phyloP scores from a whole-genome alignment of 2,113 vertebrate genomes.

The Saccopteryx bilineata region DNA sequence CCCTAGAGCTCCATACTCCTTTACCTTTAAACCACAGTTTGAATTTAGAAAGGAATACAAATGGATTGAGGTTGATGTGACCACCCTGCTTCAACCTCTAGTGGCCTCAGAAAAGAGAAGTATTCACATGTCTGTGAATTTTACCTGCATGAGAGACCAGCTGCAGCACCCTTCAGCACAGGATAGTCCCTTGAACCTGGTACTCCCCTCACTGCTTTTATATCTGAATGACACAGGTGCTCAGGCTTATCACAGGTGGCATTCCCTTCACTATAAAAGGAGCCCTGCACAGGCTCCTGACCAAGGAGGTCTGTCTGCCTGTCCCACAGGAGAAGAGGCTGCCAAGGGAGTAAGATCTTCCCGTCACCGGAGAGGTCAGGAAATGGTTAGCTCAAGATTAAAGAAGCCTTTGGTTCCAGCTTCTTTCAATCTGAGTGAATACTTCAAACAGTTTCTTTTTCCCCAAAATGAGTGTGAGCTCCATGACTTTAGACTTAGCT shows the following conservation, averaged over 20 bases:
- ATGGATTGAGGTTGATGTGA: constrained; percentile 95
- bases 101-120: constrained; percentile 88
- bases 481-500: constrained; percentile 94
- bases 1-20: constrained; percentile 76
- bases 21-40: constrained; percentile 87
- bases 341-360: constrained; percentile 67
- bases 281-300: background rate
- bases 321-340: background rate
- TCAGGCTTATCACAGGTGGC: constrained; percentile 87
- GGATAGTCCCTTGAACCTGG: constrained; percentile 68
- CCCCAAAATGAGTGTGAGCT: constrained; percentile 94
- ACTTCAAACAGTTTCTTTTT: constrained; percentile 87
- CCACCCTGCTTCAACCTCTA: constrained; percentile 91
- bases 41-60: constrained; percentile 83
- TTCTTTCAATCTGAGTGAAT: constrained; percentile 86
- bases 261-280: background rate
- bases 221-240: constrained; percentile 95
- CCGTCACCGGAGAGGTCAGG: constrained; percentile 87
- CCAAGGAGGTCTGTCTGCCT: background rate
- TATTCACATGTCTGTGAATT: constrained; percentile 90
- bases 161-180: background rate
- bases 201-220: constrained; percentile 92
- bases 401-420: constrained; percentile 68
- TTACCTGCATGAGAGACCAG: constrained; percentile 89
- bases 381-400: constrained; percentile 62